Evolutionary conservation across 2,888 invertebrate genomes (phyloP), one percentile per base, ranked within the genome.

Genomic region (Sminthurides aquaticus): DNA sequence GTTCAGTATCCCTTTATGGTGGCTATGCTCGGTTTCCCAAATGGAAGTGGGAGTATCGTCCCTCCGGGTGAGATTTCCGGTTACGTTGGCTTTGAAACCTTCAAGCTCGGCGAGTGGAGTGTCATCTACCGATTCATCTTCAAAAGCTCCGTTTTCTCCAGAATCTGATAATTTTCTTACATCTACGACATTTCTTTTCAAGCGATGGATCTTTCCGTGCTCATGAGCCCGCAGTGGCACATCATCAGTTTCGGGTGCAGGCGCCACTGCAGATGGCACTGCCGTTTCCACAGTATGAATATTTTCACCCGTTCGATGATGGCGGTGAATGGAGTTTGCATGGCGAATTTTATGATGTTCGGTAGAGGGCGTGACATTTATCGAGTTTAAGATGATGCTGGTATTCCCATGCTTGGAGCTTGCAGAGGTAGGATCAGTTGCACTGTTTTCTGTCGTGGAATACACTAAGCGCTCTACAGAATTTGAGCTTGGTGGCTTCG

Each of bases 1-100:
- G 86, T 86, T 15, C 87, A 79, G 1, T 80, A 80, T 1, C 83
- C 84, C 75, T 84, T 83, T 49, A 85, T 84, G 62, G 85, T 85
- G 0, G 86, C 87, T 75, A 82, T 84, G 2, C 84, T 87, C 73
- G 86, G 86, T 11, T 26, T 57, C 52, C 71, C 73, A 73, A 57
- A 69, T 62, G 2, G 68, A 67, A 20, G 57, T 49, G 18, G 64
- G 67, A 11, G 67, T 65, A 28, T 69, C 65, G 20, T 20, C 34
- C 11, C 20, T 43, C 15, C 15, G n/a, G 1, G 49, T 15, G 3
- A 28, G 49, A 22, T 43, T 64, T 18, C 49, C 26, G 22, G 48
- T 26, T 29, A 26, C 15, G 60, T 64, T 66, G 66, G 22, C 24
- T n/a, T 49, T 57, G 1, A 55, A 26, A 48, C 56, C 59, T 1